These are phyloP conservation scores for Dicrostonyx torquatus DNA, from an alignment of 2,797 vertebrate species.

Conservation along the genomic window DNA sequence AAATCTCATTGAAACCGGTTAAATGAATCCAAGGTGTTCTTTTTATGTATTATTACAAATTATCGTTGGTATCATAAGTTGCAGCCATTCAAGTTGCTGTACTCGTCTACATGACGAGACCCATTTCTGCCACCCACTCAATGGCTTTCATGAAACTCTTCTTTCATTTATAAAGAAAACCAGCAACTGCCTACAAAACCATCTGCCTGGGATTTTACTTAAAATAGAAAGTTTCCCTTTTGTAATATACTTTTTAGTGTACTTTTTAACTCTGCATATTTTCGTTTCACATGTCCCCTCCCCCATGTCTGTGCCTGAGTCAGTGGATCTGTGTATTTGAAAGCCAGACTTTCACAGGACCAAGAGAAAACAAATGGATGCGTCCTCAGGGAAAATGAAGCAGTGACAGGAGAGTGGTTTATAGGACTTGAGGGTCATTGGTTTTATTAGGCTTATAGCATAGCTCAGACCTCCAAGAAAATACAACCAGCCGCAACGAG, in stretches of 20 bases:
- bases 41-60: conserved; percentile 61
- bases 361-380: conserved; percentile 54
- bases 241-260: not conserved
- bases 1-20: conserved; percentile 43
- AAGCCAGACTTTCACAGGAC: not conserved
- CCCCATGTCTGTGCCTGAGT: not conserved
- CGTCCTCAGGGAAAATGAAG: conserved; percentile 35
- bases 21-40: conserved; percentile 54
- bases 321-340: not conserved
- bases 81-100: conserved; percentile 13
- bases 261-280: conserved; percentile 13
- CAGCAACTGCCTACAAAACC: conserved; percentile 16
- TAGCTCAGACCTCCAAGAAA: conserved; percentile 13
- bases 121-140: conserved; percentile 33
- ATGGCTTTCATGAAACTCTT: conserved; percentile 26
- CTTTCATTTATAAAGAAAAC: conserved; percentile 59
- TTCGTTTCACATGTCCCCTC: not conserved
- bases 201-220: conserved; percentile 51
- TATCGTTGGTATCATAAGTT: conserved; percentile 46
- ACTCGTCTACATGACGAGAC: not conserved
- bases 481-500: conserved; percentile 37
- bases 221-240: conserved; percentile 47
- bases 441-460: conserved; percentile 54
- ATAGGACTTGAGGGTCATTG: conserved; percentile 47
- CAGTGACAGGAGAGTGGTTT: conserved; percentile 49